Conservation (phyloP, 2,113 vertebrate species). For the Litocranius walleri region DNA sequence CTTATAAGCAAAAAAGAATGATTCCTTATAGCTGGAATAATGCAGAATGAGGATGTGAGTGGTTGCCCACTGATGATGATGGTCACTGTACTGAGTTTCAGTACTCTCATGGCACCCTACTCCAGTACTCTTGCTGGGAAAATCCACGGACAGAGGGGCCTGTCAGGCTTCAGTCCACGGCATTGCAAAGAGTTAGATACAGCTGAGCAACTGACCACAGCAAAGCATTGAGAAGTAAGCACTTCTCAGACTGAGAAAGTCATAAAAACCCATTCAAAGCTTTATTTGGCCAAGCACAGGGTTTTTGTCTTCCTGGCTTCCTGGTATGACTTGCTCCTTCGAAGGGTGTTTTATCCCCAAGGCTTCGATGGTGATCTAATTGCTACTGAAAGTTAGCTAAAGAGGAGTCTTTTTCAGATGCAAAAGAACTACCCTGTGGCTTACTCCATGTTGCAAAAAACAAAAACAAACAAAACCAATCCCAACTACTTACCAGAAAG, state of each 20-base stretch:
- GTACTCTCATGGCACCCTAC: background rate
- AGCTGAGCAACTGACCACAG: background rate
- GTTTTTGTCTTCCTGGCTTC: background rate
- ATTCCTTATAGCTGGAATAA: background rate
- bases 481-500: background rate
- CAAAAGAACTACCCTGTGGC: background rate
- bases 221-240: background rate
- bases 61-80: fast-evolving
- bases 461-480: background rate
- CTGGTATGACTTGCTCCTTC: fast-evolving
- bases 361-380: background rate
- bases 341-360: background rate
- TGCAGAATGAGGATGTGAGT: fast-evolving
- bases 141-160: background rate
- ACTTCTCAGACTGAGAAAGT: background rate
- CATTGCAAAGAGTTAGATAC: background rate
- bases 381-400: background rate
- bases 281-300: background rate
- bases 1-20: background rate
- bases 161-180: background rate
- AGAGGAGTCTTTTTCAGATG: background rate
- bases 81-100: background rate
- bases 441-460: background rate
- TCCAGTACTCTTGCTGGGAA: background rate
- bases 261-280: background rate